Evolutionary conservation across 2,888 invertebrate genomes (phyloP).

Genomic region (Plebejus anna): DNA sequence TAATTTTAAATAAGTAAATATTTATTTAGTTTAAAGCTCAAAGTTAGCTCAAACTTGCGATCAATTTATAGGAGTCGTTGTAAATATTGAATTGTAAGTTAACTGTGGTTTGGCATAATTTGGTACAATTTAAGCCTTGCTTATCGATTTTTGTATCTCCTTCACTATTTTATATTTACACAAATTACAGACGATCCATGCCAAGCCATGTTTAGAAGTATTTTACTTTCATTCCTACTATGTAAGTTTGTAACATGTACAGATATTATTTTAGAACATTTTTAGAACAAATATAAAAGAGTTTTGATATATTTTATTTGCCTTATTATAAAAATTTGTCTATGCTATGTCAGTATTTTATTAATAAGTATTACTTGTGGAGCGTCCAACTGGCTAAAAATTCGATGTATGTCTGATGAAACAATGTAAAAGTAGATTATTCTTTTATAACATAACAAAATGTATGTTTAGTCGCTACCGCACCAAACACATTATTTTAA

Average conservation of each 20-base stretch:
- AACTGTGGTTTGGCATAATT: slow-evolving; percentile 27
- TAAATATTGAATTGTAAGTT: slow-evolving; percentile 54
- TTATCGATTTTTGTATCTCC: not conserved
- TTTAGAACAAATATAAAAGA: slow-evolving; percentile 38
- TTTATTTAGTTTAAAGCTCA: slow-evolving; percentile 72
- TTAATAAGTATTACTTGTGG: not conserved
- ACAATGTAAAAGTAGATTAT: not conserved
- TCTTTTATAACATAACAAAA: not conserved
- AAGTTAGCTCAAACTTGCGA: slow-evolving; percentile 69
- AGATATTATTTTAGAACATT: slow-evolving; percentile 48
- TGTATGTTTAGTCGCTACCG: not conserved
- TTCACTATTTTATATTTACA: not conserved
- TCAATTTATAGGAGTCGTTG: slow-evolving; percentile 44
- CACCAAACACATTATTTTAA: not conserved
- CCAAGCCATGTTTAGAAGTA: slow-evolving; percentile 31
- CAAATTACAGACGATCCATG: not conserved
- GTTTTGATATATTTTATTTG: slow-evolving; percentile 31
- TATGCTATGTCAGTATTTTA: not conserved
- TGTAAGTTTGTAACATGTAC: slow-evolving; percentile 58
- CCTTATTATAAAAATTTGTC: not conserved
- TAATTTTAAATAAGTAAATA: slow-evolving; percentile 40
- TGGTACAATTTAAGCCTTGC: not conserved
- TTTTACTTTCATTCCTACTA: slow-evolving; percentile 63
- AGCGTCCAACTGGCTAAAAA: not conserved
- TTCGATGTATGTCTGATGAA: not conserved